These are phyloP conservation scores for Vulpes vulpes DNA, from an alignment of 2,113 vertebrate genomes.

Conservation along the genomic window DNA sequence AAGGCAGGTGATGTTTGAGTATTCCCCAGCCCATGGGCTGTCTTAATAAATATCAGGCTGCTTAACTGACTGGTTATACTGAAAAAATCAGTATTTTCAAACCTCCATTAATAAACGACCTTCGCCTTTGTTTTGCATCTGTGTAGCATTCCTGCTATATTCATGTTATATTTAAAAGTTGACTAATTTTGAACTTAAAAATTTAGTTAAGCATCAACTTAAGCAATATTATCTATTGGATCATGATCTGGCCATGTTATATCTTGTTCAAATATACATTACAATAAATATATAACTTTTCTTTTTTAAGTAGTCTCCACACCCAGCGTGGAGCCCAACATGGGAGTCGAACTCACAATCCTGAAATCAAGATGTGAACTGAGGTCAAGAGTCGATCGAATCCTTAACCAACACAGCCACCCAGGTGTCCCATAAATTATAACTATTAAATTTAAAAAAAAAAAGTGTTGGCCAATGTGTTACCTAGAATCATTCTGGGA, in stretches of 20 bases:
- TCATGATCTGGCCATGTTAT: background rate
- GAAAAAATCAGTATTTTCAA: background rate
- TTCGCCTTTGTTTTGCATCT: background rate
- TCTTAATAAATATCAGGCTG: too few species aligned
- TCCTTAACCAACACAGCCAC: background rate
- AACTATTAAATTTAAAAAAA: background rate
- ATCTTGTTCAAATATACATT: background rate
- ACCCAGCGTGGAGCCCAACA: background rate
- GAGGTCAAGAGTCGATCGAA: background rate
- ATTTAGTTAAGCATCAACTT: background rate
- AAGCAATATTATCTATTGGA: background rate
- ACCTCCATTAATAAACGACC: fast-evolving
- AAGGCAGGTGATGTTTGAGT: too few species aligned
- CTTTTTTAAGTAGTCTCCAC: background rate
- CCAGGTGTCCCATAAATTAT: background rate
- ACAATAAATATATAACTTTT: background rate
- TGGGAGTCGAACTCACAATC: background rate
- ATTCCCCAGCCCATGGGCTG: background rate
- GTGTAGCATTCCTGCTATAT: background rate
- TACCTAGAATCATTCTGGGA: background rate
- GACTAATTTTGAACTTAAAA: background rate
- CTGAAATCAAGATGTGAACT: background rate
- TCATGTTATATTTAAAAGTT: background rate
- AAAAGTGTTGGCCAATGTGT: too few species aligned
- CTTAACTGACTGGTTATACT: background rate